A percentile compares a stretch with the other conserved stretches of the same genome.
Evolutionary conservation across 1,140 invertebrate genomes (phyloP).

Genomic region (Drosophila tsacasi): DNA sequence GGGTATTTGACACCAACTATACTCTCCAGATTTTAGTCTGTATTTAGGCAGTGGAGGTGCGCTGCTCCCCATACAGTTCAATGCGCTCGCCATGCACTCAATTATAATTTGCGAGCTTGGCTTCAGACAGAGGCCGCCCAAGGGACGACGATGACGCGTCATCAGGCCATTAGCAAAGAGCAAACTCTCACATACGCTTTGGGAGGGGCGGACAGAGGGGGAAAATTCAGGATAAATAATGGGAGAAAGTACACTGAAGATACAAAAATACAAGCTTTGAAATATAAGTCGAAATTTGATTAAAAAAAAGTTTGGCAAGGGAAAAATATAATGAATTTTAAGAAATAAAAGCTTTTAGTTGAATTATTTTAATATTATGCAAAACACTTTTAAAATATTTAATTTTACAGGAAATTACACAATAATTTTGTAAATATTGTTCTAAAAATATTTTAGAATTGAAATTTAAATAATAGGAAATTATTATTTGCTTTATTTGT

Average conservation of each 20-base stretch:
- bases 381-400: no score
- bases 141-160: conserved; percentile 45
- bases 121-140: conserved; percentile 55
- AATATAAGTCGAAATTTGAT: not conserved
- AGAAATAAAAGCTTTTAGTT: not conserved
- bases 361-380: not conserved
- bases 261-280: not conserved
- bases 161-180: conserved; percentile 69
- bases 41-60: not conserved
- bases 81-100: conserved; percentile 76
- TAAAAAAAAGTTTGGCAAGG: not conserved
- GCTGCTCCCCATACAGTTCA: conserved; percentile 55
- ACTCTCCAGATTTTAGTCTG: not conserved
- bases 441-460: not conserved
- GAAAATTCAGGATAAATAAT: not conserved
- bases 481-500: not conserved
- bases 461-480: not conserved
- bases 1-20: not conserved
- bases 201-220: not conserved
- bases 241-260: not conserved
- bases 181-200: conserved; percentile 32
- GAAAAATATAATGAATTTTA: not conserved
- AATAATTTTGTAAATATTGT: not conserved
- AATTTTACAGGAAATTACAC: not conserved
- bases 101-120: conserved; percentile 70